Conservation (phyloP, 1,140 invertebrate species). For the Chlorops oryzae region DNA sequence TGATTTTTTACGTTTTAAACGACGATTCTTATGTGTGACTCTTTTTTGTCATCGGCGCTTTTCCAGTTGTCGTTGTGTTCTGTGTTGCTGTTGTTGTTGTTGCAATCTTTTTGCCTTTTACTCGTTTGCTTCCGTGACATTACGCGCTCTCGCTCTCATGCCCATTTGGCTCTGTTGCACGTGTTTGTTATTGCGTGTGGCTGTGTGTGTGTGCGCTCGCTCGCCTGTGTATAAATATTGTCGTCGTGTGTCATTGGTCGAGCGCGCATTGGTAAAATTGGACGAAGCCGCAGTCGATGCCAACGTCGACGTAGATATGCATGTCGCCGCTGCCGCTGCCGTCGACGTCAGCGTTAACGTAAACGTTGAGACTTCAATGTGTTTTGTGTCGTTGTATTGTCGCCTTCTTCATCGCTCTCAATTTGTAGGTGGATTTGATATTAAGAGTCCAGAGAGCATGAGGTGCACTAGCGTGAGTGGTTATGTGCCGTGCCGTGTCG, state of each 20-base stretch:
- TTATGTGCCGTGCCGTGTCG: background rate
- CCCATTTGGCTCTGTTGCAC: background rate
- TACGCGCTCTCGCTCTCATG: conserved; percentile 14
- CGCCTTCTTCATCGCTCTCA: conserved; percentile 2
- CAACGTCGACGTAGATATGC: conserved; percentile 15
- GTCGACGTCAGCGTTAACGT: background rate
- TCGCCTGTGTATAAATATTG: conserved; percentile 39
- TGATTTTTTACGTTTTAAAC: no score
- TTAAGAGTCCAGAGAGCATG: no score
- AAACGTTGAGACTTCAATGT: background rate
- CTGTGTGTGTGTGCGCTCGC: no score
- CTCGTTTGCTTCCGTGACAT: conserved; percentile 7
- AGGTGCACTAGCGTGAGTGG: no score
- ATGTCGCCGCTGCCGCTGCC: conserved; percentile 15
- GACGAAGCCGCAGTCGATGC: conserved; percentile 18
- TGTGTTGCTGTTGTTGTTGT: conserved; percentile 13
- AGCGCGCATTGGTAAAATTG: conserved; percentile 17
- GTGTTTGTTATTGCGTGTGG: background rate
- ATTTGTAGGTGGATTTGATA: no score
- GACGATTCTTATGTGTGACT: no score
- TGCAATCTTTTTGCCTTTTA: conserved; percentile 9
- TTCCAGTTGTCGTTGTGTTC: no score
- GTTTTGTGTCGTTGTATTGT: conserved; percentile 22
- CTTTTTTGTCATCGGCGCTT: no score
- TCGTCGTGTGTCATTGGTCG: conserved; percentile 48